Evolutionary conservation across 2,888 invertebrate species (phyloP), one percentile per base, ranked within the genome.

Genomic region (Nowickia ferox): DNA sequence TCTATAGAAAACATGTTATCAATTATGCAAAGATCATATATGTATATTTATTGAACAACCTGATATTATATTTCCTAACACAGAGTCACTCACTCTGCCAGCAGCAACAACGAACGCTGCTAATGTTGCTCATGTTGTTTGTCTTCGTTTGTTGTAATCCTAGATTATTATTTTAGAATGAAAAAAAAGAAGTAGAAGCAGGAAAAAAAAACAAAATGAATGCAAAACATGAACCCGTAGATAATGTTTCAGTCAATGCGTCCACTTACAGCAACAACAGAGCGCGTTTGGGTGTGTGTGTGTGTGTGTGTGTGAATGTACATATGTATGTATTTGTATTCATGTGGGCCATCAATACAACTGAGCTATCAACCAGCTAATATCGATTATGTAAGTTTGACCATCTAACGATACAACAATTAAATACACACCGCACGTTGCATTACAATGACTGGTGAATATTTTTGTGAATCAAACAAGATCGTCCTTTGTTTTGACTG

Each of bases 1-100:
- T 76, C 53, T 48, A 19, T 22, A 6, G 19, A 22, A 59, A 86
- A 83, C 86, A 80, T 83, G 79, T 86, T 86, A 86, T 86, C 86
- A 83, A 76, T 76, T 76, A 79, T 69, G 61, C 79, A 71, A 74
- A 77, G 83, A 86, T 83, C 76, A 66, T 74, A 84, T 30, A 66
- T 74, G 78, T 30, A 30, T 71, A 83, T 77, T 83, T 84, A 79
- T 79, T 80, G 55, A 74, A 74, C 79, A 84, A 79, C 69, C 65
- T 78, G 85, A 78, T 80, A 69, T 74, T 55, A 57, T 40, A 72
- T 71, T 78, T 78, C 22, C 51, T 38, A 75, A 74, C 61, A 55
- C 40, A 1, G 17, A 9, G 4, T 11, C 17, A 5, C 17, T 15
- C 6, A 1, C 4, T 13, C 5, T 17, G 17, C 17, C 61, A 19